Percentiles rank a stretch among this genome's conserved stretches.
Conservation (phyloP, 1,140 invertebrate genomes). For the Hypsibius dujardini region DNA sequence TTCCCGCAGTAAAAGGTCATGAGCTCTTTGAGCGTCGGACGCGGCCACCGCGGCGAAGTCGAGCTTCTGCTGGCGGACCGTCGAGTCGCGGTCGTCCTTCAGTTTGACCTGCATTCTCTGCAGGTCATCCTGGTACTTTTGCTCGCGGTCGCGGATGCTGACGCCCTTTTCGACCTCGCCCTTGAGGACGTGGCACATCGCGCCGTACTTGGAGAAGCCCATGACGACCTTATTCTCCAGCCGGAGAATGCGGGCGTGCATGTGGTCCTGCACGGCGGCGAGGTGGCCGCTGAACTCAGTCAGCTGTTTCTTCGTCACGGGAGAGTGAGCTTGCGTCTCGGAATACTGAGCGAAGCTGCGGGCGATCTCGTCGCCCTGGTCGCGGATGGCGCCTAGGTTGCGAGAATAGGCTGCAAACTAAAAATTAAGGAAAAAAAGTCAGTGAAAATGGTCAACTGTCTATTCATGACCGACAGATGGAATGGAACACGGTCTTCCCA, state of each 20-base stretch:
- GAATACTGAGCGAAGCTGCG: background rate
- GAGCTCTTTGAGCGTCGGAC: background rate
- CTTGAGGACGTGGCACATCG: background rate
- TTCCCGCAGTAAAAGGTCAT: background rate
- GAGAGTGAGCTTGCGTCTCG: background rate
- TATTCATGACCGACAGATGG: too few species aligned
- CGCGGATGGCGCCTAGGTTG: background rate
- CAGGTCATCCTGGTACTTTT: background rate
- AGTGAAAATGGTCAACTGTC: too few species aligned
- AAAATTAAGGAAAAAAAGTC: background rate
- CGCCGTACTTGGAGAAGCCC: background rate
- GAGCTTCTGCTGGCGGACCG: background rate
- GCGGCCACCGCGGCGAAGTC: background rate
- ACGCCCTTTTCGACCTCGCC: background rate
- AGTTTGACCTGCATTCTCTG: background rate
- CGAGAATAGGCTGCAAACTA: constrained; percentile 6
- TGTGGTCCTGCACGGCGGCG: background rate
- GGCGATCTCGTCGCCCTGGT: background rate
- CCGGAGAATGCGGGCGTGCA: background rate
- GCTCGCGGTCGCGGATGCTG: background rate
- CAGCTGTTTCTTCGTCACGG: background rate
- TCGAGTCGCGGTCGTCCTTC: background rate
- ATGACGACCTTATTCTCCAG: background rate
- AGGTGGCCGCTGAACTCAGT: background rate
- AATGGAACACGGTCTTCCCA: too few species aligned